Percentiles rank a stretch among this genome's conserved stretches.
These are phyloP conservation scores for Silurus asotus DNA, from an alignment of 2,113 vertebrate genomes.

Conservation along the genomic window DNA sequence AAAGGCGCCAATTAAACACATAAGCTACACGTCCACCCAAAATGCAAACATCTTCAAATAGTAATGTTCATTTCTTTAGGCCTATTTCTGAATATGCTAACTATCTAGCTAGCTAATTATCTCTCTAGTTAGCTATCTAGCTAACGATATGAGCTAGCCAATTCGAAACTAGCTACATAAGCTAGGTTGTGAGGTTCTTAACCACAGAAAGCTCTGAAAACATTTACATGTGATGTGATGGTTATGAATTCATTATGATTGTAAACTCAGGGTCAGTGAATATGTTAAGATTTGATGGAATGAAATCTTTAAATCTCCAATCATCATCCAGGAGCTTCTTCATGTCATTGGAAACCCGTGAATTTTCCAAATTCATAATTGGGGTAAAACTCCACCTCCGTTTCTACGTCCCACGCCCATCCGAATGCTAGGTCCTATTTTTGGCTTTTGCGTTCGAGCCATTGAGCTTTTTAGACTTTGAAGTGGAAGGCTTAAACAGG, in stretches of 20 bases:
- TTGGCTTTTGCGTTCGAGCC: constrained; percentile 47
- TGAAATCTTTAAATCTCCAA: too few relatives aligned
- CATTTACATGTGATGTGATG: background rate
- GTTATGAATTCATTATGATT: background rate
- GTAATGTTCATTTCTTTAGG: background rate
- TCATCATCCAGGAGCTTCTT: background rate
- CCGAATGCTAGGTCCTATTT: constrained; percentile 34
- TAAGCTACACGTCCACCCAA: background rate
- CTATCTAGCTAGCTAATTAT: background rate
- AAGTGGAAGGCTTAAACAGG: constrained; percentile 48
- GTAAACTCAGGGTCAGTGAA: background rate
- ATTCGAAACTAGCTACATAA: background rate
- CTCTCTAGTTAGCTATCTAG: background rate
- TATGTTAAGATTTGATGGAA: too few relatives aligned
- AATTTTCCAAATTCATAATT: background rate
- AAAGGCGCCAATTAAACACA: background rate
- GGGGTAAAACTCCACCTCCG: background rate
- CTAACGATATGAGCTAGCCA: background rate
- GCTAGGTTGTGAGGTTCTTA: background rate
- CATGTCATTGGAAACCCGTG: background rate
- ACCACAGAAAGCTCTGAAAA: background rate
- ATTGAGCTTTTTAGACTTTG: constrained; percentile 43
- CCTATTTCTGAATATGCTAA: background rate
- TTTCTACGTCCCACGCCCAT: background rate
- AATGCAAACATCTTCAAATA: background rate